These are phyloP conservation scores for Nematopogon swammerdamellus DNA, from an alignment of 2,888 invertebrate genomes.

Conservation along the genomic window DNA sequence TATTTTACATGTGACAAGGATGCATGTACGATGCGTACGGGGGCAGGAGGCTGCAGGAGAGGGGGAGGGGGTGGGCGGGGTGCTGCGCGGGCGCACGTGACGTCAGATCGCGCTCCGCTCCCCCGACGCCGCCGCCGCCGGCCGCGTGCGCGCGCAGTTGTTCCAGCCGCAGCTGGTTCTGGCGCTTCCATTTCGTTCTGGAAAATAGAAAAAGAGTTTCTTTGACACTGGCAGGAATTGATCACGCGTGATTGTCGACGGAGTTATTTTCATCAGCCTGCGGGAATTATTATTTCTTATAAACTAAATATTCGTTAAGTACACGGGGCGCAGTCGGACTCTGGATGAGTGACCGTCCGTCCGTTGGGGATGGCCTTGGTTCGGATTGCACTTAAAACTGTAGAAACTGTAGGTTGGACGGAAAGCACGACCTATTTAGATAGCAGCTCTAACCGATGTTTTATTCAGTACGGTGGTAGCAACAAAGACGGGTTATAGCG, in stretches of 20 bases:
- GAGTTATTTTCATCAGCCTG: background rate
- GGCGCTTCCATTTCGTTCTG: constrained; percentile 87
- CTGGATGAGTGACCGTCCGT: no score
- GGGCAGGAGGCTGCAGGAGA: constrained; percentile 38
- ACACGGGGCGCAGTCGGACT: no score
- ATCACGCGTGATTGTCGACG: background rate
- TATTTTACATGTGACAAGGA: constrained; percentile 3
- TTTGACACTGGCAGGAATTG: background rate
- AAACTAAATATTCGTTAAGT: no score
- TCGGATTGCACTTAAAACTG: no score
- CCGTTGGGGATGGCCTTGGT: no score
- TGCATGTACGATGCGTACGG: constrained; percentile 49
- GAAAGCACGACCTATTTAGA: no score
- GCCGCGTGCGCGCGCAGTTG: constrained; percentile 83
- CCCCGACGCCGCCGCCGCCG: constrained; percentile 38
- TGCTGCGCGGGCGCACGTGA: constrained; percentile 39
- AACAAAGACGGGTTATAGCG: no score
- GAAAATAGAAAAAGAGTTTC: constrained; percentile 4
- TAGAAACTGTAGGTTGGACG: no score
- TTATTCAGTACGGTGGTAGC: no score
- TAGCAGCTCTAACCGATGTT: no score
- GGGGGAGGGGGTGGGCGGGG: constrained; percentile 38
- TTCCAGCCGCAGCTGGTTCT: constrained; percentile 82
- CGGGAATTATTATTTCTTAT: no score
- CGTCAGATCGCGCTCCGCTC: constrained; percentile 46